phyloP scores from a whole-genome alignment of 2,888 invertebrate genomes.

The Aricia artaxerxes region DNA sequence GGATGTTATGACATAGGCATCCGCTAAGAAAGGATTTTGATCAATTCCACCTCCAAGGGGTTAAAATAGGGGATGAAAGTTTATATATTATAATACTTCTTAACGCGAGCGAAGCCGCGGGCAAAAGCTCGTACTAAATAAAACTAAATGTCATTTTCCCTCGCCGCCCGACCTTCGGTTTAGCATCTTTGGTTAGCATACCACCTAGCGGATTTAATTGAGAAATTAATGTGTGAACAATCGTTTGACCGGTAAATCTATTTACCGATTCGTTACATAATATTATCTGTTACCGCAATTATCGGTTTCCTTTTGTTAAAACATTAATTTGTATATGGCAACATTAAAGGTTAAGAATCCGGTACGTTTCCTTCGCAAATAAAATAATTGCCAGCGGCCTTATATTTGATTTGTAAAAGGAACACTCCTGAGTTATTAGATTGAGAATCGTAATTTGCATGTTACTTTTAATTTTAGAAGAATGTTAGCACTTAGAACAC shows the following conservation, averaged over 20 bases:
- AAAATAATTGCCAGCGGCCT: conserved; percentile 31
- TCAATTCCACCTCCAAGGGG: no score
- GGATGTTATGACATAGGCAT: no score
- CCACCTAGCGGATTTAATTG: conserved; percentile 21
- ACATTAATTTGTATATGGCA: conserved; percentile 38
- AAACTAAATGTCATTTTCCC: conserved; percentile 3
- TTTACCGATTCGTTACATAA: conserved; percentile 41
- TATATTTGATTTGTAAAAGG: background rate
- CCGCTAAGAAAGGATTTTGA: no score
- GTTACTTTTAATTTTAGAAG: no score
- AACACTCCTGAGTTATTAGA: background rate
- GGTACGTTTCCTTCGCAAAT: conserved; percentile 44
- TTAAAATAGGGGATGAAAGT: no score
- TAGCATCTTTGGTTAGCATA: background rate
- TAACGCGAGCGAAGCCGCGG: no score
- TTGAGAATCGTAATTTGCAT: background rate
- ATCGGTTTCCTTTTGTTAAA: conserved; percentile 39
- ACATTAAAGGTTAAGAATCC: conserved; percentile 43
- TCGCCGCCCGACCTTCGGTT: conserved; percentile 6
- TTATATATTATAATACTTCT: no score
- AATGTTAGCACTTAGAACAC: no score
- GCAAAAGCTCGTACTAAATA: background rate
- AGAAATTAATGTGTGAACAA: conserved; percentile 30
- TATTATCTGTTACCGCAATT: conserved; percentile 38
- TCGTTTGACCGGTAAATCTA: conserved; percentile 32